Evolutionary conservation across 2,113 vertebrate genomes (phyloP), one percentile per base, ranked within the genome.

Genomic region (Boulengerochromis microlepis): DNA sequence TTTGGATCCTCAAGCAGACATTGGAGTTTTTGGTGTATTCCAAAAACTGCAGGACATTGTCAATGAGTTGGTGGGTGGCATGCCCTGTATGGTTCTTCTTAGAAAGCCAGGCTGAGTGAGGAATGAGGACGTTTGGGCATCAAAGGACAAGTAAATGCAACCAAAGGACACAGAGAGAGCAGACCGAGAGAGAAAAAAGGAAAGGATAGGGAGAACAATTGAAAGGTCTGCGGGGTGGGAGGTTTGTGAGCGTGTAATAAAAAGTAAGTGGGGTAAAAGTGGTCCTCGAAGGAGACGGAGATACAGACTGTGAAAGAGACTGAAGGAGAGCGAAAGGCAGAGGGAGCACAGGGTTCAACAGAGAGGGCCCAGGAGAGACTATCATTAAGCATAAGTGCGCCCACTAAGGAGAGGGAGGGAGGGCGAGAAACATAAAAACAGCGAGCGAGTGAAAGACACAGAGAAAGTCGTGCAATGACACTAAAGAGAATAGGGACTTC

Each of bases 251-350:
- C 22, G 5, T 64, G 82, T 82, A 88, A 91, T 90, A 88, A 90
- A 93, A 87, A 85, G 88, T 84, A 90, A 92, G 90, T 91, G 88
- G 89, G 80, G 81, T 93, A 89, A 81, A 86, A 93, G 93, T 90
- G 91, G 88, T 84, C 74, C 92, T 93, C 91, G 15, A 47, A 91
- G 45, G 89, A 90, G 85, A 85, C 54, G 16, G 29, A 78, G 87
- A 74, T 50, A 81, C 56, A 87, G 85, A 87, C 42, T 90, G 89
- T 87, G 83, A 85, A 83, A 88, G 85, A 59, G 57, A 87, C 56
- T 11, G 52, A 83, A 82, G 80, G 89, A 83, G 84, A 89, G 83
- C 82, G 82, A 83, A 85, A 16, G 38, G 61, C 31, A 3, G 82
- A 31, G 71, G 71, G 71, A 76, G 71, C 71, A 50, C 71, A 31